Percentiles rank a stretch among this genome's conserved stretches.
phyloP scores from a whole-genome alignment of 2,113 vertebrate species.

The Pseudorasbora parva region DNA sequence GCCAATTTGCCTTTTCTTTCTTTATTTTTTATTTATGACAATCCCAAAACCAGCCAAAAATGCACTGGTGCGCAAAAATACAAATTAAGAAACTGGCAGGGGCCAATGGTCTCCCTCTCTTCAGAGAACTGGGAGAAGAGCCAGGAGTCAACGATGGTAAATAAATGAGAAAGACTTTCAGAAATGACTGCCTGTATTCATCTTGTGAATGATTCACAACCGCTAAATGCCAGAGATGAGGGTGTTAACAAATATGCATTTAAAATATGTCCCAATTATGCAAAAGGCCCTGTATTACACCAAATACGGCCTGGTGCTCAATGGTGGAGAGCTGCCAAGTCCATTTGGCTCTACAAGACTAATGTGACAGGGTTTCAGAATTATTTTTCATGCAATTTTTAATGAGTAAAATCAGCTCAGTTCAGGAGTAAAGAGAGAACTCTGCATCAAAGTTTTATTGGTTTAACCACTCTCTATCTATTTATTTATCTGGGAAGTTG shows the following conservation, averaged over 20 bases:
- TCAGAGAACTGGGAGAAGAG: slow-evolving; percentile 33
- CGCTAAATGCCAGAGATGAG: slow-evolving; percentile 45
- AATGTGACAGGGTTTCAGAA: background rate
- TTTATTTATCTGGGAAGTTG: no score
- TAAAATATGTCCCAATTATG: slow-evolving; percentile 34
- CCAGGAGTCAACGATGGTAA: slow-evolving; percentile 48
- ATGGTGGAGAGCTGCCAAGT: slow-evolving; percentile 14
- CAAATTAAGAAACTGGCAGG: slow-evolving; percentile 48
- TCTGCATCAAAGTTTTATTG: background rate
- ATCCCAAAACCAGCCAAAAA: slow-evolving; percentile 11
- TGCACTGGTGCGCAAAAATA: slow-evolving; percentile 31
- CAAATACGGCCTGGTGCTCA: background rate
- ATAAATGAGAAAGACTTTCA: slow-evolving; percentile 46
- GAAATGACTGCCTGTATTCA: slow-evolving; percentile 30
- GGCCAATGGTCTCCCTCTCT: background rate
- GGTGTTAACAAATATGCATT: slow-evolving; percentile 38
- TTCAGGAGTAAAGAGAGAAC: background rate
- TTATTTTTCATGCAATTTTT: background rate
- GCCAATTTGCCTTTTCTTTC: background rate
- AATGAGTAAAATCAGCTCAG: background rate
- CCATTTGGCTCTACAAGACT: background rate
- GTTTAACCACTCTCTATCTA: background rate
- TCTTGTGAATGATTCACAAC: slow-evolving; percentile 44
- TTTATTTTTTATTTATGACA: slow-evolving; percentile 23
- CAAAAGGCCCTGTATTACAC: slow-evolving; percentile 17